phyloP scores from a whole-genome alignment of 2,888 invertebrate species.

The Andrena praecox region DNA sequence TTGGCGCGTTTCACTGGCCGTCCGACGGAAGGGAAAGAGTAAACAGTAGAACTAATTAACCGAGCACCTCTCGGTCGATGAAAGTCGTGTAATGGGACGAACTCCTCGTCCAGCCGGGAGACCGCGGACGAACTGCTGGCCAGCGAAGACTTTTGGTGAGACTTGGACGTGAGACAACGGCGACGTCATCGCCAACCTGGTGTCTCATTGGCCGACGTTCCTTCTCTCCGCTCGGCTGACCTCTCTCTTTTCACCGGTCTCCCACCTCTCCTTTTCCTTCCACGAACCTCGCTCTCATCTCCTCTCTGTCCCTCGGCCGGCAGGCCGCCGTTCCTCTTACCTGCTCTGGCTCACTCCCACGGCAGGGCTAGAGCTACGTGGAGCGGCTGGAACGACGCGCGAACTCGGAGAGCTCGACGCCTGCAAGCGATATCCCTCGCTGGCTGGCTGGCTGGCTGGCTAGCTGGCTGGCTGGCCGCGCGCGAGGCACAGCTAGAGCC shows the following conservation, averaged over 20 bases:
- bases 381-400: constrained; percentile 42
- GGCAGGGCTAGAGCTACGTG: constrained; percentile 22
- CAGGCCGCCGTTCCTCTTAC: constrained; percentile 15
- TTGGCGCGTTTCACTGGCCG: constrained; percentile 68
- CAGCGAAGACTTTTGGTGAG: constrained; percentile 79
- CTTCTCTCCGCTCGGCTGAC: constrained; percentile 67
- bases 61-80: constrained; percentile 46
- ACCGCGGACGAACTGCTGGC: constrained; percentile 83
- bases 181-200: constrained; percentile 79
- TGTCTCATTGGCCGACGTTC: constrained; percentile 78
- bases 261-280: constrained; percentile 70
- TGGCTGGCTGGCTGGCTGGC: neutral
- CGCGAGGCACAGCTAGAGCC: constrained; percentile 5
- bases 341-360: constrained; percentile 32
- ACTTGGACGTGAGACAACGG: constrained; percentile 78
- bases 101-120: constrained; percentile 81
- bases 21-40: constrained; percentile 65
- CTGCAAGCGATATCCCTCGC: constrained; percentile 62
- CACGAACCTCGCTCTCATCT: constrained; percentile 58
- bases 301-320: constrained; percentile 23
- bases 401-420: constrained; percentile 65
- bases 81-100: constrained; percentile 54
- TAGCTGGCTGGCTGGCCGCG: neutral
- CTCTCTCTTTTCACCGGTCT: constrained; percentile 67
- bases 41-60: constrained; percentile 57